Evolutionary conservation across 2,797 vertebrate genomes (phyloP).

Genomic region (Micropoecilia bifurca): DNA sequence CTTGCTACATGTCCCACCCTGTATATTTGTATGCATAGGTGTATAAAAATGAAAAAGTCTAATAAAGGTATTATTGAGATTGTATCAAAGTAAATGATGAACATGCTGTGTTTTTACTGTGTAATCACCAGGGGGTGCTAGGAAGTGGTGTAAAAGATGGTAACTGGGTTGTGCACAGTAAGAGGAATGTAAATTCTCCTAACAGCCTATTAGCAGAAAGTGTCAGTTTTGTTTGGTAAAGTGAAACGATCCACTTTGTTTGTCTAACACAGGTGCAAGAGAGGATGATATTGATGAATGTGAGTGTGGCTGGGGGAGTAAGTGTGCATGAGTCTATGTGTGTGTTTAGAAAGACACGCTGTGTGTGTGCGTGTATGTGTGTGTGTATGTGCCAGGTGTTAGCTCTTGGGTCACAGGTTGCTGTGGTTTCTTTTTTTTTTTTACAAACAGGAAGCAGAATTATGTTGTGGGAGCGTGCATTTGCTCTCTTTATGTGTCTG

Average conservation of each 20-base stretch:
- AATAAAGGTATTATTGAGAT: constrained; percentile 59
- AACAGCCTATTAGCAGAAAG: background rate
- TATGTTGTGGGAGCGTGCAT: constrained; percentile 54
- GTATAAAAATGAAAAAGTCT: constrained; percentile 61
- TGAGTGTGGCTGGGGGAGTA: constrained; percentile 13
- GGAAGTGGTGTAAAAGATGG: background rate
- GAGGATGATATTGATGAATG: constrained; percentile 21
- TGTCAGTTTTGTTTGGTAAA: constrained; percentile 11
- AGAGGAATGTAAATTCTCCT: background rate
- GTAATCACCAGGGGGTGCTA: constrained; percentile 55
- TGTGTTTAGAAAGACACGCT: constrained; percentile 10
- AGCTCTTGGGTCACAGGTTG: constrained; percentile 64
- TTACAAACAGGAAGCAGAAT: constrained; percentile 65
- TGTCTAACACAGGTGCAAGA: constrained; percentile 42
- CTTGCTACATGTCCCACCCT: constrained; percentile 59
- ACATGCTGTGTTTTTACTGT: constrained; percentile 5
- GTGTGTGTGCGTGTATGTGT: constrained; percentile 29
- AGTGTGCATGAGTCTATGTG: constrained; percentile 30
- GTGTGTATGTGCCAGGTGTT: constrained; percentile 71
- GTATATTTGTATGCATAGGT: constrained; percentile 78
- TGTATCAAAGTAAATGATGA: constrained; percentile 14
- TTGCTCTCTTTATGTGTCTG: constrained; percentile 11
- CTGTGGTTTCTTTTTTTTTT: constrained; percentile 66
- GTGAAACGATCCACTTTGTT: background rate
- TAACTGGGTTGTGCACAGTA: background rate